Evolutionary conservation across 2,888 invertebrate species (phyloP), one percentile per base, ranked within the genome.

Genomic region (Cordylochernes scorpioides): DNA sequence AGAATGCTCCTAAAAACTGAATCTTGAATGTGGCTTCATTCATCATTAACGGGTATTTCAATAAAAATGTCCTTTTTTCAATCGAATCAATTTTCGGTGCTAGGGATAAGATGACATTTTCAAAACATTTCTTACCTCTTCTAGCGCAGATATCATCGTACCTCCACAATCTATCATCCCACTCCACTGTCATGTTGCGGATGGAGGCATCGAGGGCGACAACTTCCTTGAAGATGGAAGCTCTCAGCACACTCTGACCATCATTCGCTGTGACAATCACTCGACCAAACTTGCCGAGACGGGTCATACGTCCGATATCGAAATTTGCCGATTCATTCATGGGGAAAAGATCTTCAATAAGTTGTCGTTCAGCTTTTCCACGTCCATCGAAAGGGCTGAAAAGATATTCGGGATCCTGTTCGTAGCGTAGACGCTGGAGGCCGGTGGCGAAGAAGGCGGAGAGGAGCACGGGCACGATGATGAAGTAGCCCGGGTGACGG

Each of bases 381-480:
- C 71, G 71, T 1, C 82, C 82, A 45, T 73, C 70, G 40, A 77
- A 62, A 0, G 84, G 84, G 16, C 78, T 77, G 58, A 82, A 84
- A 16, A 84, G 61, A 55, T 82, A 84, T 52, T 82, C 82, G 2
- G 82, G 82, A 54, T 82, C 82, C 58, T 80, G 80, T 58, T 80
- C 75, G 56, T 78, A 80, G 50, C 70, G 60, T 34, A 82, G 64
- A 50, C 66, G 63, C 56, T 82, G 82, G 53, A 71, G 74, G 29
- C 82, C 82, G 15, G 82, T 80, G 52, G 74, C 65, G 53, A 75
- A 73, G 29, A 82, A 62, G 32, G 71, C 54, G 1, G 75, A 68
- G 29, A 82, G 55, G 25, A 82, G 63, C 19, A 80, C 54, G 7
- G 82, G 82, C 30, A 82, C 62, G 44, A 82, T 68, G 40, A 82